Evolutionary conservation across 2,113 vertebrate species (phyloP), one percentile per base, ranked within the genome.

Genomic region (Erinaceus europaeus): DNA sequence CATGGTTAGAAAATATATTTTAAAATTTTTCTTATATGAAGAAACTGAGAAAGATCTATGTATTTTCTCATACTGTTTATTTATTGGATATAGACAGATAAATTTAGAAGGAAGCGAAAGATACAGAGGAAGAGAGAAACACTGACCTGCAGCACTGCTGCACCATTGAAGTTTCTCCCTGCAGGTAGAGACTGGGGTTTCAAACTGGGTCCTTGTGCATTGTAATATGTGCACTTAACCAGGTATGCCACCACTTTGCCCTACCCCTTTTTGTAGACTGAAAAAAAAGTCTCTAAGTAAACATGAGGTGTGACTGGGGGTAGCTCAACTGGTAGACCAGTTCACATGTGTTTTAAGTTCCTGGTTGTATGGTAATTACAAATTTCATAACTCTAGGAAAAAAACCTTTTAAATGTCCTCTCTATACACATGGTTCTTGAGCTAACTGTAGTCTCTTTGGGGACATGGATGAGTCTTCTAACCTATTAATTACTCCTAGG

Each of bases 241-340:
- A n/a, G n/a, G n/a, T n/a, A n/a, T n/a, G n/a, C n/a, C n/a, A n/a
- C n/a, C 21, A 81, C 14, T 83, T 88, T 5, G 11, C 86, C 12
- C 85, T 74, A 12, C 29, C 40, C 36, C 9, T 29, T 71, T 72
- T 68, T 3, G 77, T 80, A 44, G 74, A 55, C 15, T 74, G 32
- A 91, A 91, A 86, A 52, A n/a, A 57, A 69, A 21, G 59, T 3
- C 17, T n/a, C n/a, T 78, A 86, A 94, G 50, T 89, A 89, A 84
- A 29, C 84, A 23, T 7, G 21, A 86, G 25, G 15, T 12, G 48
- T 55, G 8, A 5, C 20, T 55, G 21, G 14, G 25, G n/a, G n/a
- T n/a, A n/a, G n/a, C n/a, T n/a, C n/a, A n/a, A n/a, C n/a, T n/a
- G n/a, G n/a, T n/a, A n/a, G n/a, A n/a, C n/a, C n/a, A n/a, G n/a